Evolutionary conservation across 1,140 invertebrate genomes (phyloP), one percentile per base, ranked within the genome.

Genomic region (Amyelois transitella): DNA sequence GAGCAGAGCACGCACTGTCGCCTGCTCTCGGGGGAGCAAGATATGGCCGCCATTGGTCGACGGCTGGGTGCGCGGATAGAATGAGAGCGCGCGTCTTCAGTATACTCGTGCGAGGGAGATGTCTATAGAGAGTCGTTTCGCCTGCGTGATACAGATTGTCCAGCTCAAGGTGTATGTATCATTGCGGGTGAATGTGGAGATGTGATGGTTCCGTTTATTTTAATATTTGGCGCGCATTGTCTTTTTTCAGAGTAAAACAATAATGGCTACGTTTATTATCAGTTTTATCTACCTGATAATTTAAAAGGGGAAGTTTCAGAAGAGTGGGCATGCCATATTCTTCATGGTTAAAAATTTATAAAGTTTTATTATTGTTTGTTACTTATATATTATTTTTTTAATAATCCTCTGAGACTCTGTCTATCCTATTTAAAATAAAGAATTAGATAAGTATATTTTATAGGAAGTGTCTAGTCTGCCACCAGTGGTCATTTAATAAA

Each of bases 1-100:
- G 83, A 86, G 85, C 81, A 87, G 84, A 87, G 84, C 68, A 85
- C 81, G 84, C 84, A 87, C 78, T 87, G 84, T 87, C 84, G 84
- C 78, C 74, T 87, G 81, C 84, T 87, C 84, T 87, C 84, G 81
- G 75, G 81, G 84, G 84, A 87, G 84, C 84, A 87, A 64, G 78
- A 86, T 80, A 87, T 85, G 79, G 81, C 81, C 69, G 76, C 73
- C 70, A 87, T 87, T 87, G 84, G 84, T 83, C 76, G 72, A 59
- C 69, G 62, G 70, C 60, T 75, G 76, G 68, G 69, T 70, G 74
- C 75, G 69, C 75, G 77, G 80, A 68, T 72, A 70, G 77, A 86
- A 74, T 55, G 81, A 86, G 82, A 87, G 76, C 60, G 79, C 74
- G 73, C 82, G 80, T 86, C 81, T 81, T 72, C 58, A 18, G 22